Conservation (phyloP, 2,797 vertebrate genomes). For the Etheostoma nigrum region DNA sequence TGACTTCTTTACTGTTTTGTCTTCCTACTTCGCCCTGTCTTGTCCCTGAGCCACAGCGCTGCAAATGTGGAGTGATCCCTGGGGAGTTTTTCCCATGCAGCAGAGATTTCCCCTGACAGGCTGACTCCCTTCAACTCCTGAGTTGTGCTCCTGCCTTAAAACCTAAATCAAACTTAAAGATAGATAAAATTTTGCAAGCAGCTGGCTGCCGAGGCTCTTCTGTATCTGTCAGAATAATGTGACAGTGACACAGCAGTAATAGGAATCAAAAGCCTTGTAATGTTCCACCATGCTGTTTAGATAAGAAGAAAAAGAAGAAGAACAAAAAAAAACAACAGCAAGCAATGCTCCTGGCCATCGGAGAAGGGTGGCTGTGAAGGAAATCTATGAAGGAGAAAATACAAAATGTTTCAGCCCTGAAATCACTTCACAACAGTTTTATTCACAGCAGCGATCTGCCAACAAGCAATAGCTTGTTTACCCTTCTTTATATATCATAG, state of each 20-base stretch:
- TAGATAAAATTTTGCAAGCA: conserved; percentile 71
- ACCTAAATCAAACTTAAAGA: conserved; percentile 75
- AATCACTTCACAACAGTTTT: conserved; percentile 31
- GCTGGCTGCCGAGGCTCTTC: conserved; percentile 71
- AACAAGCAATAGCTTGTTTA: conserved; percentile 17
- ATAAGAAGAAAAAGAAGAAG: conserved; percentile 14
- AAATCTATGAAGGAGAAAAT: conserved; percentile 48
- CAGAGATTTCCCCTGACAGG: conserved; percentile 83
- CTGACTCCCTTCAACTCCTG: conserved; percentile 77
- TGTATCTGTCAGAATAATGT: conserved; percentile 78
- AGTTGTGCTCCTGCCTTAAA: conserved; percentile 73
- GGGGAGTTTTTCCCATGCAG: conserved; percentile 79
- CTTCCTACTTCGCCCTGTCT: conserved; percentile 68
- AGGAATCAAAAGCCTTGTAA: conserved; percentile 76
- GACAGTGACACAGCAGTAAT: conserved; percentile 78
- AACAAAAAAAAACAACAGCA: conserved; percentile 26
- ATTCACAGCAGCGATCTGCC: conserved; percentile 22
- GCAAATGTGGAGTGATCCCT: conserved; percentile 80
- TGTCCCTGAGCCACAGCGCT: conserved; percentile 72
- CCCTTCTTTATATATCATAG: not conserved
- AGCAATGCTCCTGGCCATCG: conserved; percentile 59
- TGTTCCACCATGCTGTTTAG: conserved; percentile 69
- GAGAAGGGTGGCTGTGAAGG: conserved; percentile 26
- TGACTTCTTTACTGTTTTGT: conserved; percentile 67
- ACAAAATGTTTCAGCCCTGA: conserved; percentile 35